Percentiles rank a stretch among this genome's conserved stretches.
phyloP scores from a whole-genome alignment of 2,113 vertebrate genomes.

The Cyphomyrus plagiostoma region DNA sequence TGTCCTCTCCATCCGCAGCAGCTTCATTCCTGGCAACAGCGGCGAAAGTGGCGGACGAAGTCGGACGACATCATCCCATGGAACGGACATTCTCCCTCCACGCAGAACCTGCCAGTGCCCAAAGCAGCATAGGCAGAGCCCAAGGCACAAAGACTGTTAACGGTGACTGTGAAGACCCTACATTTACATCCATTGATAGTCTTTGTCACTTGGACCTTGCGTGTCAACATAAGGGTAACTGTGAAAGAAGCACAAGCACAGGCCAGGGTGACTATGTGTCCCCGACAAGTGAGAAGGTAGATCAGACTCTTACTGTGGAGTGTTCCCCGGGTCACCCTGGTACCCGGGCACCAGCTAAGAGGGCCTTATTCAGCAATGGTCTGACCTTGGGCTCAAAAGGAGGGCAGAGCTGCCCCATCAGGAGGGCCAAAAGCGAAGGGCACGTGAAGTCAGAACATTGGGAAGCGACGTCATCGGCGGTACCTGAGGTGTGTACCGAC shows the following conservation, averaged over 20 bases:
- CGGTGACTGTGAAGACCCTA: background rate
- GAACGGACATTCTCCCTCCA: constrained; percentile 14
- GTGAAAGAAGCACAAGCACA: background rate
- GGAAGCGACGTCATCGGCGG: constrained; percentile 45
- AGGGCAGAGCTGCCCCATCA: constrained; percentile 37
- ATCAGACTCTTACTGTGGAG: background rate
- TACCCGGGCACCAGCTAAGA: constrained; percentile 29
- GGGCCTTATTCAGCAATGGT: constrained; percentile 33
- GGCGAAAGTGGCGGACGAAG: constrained; percentile 15
- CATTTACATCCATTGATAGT: constrained; percentile 26
- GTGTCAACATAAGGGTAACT: background rate
- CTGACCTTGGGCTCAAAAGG: constrained; percentile 25
- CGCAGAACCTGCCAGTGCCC: background rate
- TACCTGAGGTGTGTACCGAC: constrained; percentile 69
- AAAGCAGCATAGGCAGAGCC: constrained; percentile 3
- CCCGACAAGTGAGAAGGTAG: constrained; percentile 3
- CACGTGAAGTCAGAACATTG: constrained; percentile 40
- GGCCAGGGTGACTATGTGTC: background rate
- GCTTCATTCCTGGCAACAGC: constrained; percentile 26
- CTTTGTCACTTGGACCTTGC: constrained; percentile 18
- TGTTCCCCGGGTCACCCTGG: background rate
- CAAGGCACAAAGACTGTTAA: background rate
- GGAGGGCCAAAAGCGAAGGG: constrained; percentile 65
- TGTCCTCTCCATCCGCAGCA: background rate
- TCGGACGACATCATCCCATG: constrained; percentile 12